Evolutionary conservation across 1,140 invertebrate species (phyloP).

Genomic region (Nymphalis io): DNA sequence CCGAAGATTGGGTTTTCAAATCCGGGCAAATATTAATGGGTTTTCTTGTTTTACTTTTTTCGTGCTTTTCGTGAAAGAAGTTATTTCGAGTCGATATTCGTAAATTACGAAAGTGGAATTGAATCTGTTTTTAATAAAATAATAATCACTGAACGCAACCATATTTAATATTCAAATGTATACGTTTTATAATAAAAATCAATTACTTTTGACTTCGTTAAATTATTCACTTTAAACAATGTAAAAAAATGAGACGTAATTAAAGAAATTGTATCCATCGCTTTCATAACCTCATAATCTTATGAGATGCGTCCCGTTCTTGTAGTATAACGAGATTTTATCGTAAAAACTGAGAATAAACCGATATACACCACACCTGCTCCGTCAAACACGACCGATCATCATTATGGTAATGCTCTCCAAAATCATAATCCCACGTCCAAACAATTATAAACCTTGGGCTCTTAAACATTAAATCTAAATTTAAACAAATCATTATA

Average conservation of each 20-base stretch:
- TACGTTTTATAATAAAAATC: too few relatives aligned
- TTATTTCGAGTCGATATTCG: too few relatives aligned
- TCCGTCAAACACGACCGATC: conserved; percentile 69
- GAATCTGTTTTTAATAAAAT: too few relatives aligned
- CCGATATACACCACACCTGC: conserved; percentile 77
- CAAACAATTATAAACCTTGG: conserved; percentile 62
- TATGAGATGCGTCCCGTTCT: conserved; percentile 51
- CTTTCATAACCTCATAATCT: conserved; percentile 64
- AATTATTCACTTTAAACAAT: background rate
- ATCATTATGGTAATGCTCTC: conserved; percentile 76
- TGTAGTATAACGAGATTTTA: conserved; percentile 73
- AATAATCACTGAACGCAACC: too few relatives aligned
- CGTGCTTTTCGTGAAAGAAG: too few relatives aligned
- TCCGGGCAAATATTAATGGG: too few relatives aligned
- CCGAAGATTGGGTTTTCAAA: too few relatives aligned
- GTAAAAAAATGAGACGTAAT: conserved; percentile 6
- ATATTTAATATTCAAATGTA: too few relatives aligned
- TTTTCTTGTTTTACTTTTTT: too few relatives aligned
- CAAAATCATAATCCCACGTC: conserved; percentile 48
- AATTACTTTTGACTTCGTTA: too few relatives aligned
- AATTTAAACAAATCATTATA: conserved; percentile 31
- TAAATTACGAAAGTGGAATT: too few relatives aligned
- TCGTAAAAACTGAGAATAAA: conserved; percentile 77
- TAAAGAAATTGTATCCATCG: conserved; percentile 17
- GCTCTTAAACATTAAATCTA: conserved; percentile 47